Evolutionary conservation across 2,797 vertebrate species (phyloP), one percentile per base, ranked within the genome.

Genomic region (Gymnoscopelus microlampas): DNA sequence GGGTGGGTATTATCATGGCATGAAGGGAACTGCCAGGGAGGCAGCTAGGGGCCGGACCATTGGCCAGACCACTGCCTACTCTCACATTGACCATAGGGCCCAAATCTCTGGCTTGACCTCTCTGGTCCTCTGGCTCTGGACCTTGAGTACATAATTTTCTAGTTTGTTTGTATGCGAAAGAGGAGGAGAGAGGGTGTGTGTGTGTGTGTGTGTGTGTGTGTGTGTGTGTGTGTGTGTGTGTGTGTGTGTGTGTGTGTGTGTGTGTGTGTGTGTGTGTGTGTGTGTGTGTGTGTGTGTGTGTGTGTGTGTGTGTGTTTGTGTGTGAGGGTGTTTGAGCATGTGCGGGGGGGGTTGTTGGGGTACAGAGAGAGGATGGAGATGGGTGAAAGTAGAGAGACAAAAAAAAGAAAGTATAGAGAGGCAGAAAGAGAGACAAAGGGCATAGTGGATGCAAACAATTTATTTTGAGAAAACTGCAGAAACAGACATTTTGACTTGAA

Each of bases 401-500:
- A 14, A 32, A 19, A 3, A n/a, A 14, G 29, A 60, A 4, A 53
- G n/a, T 51, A 23, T 39, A 58, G 12, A 1, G 0, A 67, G 63
- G 3, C 14, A 61, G n/a, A 60, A 26, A 19, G 73, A 23, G 15
- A 61, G 56, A 63, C 60, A 24, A 32, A 61, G 56, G 51, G 66
- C 19, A 24, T 10, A 12, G 57, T 5, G 3, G 4, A 24, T 51
- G 61, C 68, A 29, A 47, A 60, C 60, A 1, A 29, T 63, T 74
- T 62, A 68, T 63, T 81, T 74, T 19, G 2, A 29, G 32, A 68
- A 71, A 10, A 1, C 23, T 13, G 62, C 65, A 71, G 62, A 74
- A 81, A 62, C 68, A 64, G 26, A 70, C 26, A 29, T 29, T 67
- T 51, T 80, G 80, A 80, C 74, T 62, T 57, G 47, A 51, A 47